These are phyloP conservation scores for Procambarus clarkii DNA, from an alignment of 1,140 invertebrate genomes.

Conservation along the genomic window DNA sequence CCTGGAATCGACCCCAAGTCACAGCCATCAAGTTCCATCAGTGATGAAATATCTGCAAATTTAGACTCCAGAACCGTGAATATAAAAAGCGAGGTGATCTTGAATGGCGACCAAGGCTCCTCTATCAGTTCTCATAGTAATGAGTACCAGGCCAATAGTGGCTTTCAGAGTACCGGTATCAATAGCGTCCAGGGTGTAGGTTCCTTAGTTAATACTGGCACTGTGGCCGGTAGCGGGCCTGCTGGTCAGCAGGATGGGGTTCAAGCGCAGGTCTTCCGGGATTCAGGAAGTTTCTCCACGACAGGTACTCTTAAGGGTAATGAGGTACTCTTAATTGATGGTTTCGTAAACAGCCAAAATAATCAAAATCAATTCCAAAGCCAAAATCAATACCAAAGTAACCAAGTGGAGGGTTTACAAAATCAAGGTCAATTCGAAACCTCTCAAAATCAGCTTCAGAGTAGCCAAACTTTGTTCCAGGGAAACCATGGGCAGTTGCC, in stretches of 20 bases:
- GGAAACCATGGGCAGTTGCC: background rate
- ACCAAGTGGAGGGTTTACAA: background rate
- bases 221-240: background rate
- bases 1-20: background rate
- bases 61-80: background rate
- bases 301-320: background rate
- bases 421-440: background rate
- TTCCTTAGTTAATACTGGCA: background rate
- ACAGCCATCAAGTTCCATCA: no score
- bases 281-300: background rate
- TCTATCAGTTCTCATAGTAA: background rate
- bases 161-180: background rate
- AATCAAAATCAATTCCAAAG: background rate
- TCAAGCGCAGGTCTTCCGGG: background rate
- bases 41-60: background rate
- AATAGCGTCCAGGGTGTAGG: no score
- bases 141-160: no score
- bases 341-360: background rate
- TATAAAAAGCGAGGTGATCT: background rate
- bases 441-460: background rate
- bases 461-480: background rate
- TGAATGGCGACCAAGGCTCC: constrained; percentile 13
- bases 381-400: background rate
- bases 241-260: background rate
- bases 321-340: background rate